Conservation (phyloP, 1,140 invertebrate species). For the Colletes latitarsis region DNA sequence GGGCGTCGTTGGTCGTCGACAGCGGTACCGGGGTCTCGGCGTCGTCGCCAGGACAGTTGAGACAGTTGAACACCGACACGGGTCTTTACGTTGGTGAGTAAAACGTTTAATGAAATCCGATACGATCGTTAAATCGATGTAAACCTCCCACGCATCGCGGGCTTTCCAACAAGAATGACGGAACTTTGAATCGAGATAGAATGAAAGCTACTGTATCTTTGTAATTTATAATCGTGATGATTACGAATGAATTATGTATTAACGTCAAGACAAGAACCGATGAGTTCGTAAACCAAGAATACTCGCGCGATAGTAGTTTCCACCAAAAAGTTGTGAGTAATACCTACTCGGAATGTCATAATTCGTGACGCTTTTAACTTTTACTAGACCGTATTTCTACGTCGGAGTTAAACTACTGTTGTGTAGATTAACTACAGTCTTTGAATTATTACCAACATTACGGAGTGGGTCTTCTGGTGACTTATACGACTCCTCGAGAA, state of each 20-base stretch:
- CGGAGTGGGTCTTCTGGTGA: slow-evolving; percentile 26
- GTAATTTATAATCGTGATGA: too few relatives aligned
- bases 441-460: slow-evolving; percentile 39
- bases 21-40: slow-evolving; percentile 88
- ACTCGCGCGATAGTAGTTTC: background rate
- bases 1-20: slow-evolving; percentile 92
- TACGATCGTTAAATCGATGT: too few relatives aligned
- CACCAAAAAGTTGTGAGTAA: background rate
- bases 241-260: too few relatives aligned
- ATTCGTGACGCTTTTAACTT: background rate
- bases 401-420: background rate
- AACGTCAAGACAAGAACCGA: too few relatives aligned
- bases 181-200: too few relatives aligned
- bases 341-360: background rate
- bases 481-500: slow-evolving; percentile 22
- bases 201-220: too few relatives aligned
- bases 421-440: slow-evolving; percentile 6
- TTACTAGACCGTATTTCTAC: background rate
- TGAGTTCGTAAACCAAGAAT: too few relatives aligned
- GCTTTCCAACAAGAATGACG: too few relatives aligned
- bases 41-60: slow-evolving; percentile 90
- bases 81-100: slow-evolving; percentile 91
- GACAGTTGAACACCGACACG: slow-evolving; percentile 92
- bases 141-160: too few relatives aligned
- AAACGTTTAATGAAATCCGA: background rate